These are phyloP conservation scores for Saturnia japonica DNA, from an alignment of 2,888 invertebrate species.

Conservation along the genomic window DNA sequence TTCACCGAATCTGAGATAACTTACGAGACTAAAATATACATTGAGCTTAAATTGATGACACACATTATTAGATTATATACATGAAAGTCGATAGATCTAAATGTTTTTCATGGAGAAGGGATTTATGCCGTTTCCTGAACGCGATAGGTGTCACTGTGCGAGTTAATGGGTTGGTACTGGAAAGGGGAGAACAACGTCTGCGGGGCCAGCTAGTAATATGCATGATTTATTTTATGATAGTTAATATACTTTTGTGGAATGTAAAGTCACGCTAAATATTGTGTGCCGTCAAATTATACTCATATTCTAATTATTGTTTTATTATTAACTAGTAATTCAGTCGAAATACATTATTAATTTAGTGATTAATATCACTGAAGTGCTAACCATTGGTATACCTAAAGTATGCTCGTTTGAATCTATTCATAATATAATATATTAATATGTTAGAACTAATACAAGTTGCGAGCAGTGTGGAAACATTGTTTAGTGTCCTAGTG, in stretches of 20 bases:
- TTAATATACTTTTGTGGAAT: not conserved
- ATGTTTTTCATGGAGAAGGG: too few relatives aligned
- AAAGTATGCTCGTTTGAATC: constrained; percentile 52
- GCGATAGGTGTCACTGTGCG: too few relatives aligned
- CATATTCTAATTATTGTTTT: constrained; percentile 57
- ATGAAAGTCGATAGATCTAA: too few relatives aligned
- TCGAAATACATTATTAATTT: constrained; percentile 68
- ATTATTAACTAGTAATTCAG: constrained; percentile 76
- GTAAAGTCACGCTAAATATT: not conserved
- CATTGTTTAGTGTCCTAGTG: constrained; percentile 48
- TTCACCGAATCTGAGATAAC: constrained; percentile 80
- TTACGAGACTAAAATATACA: constrained; percentile 73
- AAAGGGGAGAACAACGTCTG: too few relatives aligned
- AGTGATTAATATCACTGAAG: constrained; percentile 72
- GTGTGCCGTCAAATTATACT: constrained; percentile 4
- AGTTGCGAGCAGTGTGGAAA: constrained; percentile 57
- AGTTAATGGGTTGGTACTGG: too few relatives aligned
- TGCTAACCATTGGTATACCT: constrained; percentile 59
- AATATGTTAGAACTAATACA: constrained; percentile 19
- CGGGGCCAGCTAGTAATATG: too few relatives aligned
- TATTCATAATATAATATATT: constrained; percentile 31
- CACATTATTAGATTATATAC: not conserved
- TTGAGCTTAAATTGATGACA: constrained; percentile 41
- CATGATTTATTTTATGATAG: too few relatives aligned
- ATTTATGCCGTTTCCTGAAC: too few relatives aligned